Percentiles rank a stretch among this genome's conserved stretches.
These are phyloP conservation scores for Drosophila nr. fundita DNA, from an alignment of 2,888 invertebrate species.

Conservation along the genomic window DNA sequence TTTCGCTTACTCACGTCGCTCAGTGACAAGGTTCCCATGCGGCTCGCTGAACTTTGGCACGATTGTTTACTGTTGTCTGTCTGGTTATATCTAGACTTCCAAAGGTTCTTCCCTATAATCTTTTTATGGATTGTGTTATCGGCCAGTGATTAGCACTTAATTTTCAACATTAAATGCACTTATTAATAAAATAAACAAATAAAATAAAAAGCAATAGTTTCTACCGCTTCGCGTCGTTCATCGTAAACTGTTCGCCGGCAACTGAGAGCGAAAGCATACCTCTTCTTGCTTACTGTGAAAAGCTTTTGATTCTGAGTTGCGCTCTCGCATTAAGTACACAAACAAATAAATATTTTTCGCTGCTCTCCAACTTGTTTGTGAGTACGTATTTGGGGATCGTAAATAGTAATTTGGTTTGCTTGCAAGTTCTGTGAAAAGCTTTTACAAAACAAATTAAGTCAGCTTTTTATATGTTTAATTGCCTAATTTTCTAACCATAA, in stretches of 20 bases:
- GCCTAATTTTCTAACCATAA: neutral
- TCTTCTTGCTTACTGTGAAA: neutral
- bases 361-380: neutral
- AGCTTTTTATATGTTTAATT: neutral
- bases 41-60: slow-evolving; percentile 37
- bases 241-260: neutral
- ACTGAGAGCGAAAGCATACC: neutral
- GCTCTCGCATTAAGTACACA: neutral
- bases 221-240: neutral
- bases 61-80: neutral
- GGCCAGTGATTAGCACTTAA: neutral
- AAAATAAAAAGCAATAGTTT: neutral
- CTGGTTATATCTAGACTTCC: neutral
- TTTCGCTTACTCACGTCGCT: slow-evolving; percentile 46
- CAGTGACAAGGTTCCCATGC: slow-evolving; percentile 53
- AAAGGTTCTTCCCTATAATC: slow-evolving; percentile 28
- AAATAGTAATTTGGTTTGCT: neutral
- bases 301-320: slow-evolving; percentile 1
- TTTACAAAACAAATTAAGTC: neutral
- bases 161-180: neutral
- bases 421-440: neutral
- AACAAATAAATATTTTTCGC: neutral
- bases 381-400: neutral
- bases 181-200: neutral
- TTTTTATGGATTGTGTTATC: slow-evolving; percentile 4